Evolutionary conservation across 2,797 vertebrate genomes (phyloP), one percentile per base, ranked within the genome.

Genomic region (Caiman crocodilus): DNA sequence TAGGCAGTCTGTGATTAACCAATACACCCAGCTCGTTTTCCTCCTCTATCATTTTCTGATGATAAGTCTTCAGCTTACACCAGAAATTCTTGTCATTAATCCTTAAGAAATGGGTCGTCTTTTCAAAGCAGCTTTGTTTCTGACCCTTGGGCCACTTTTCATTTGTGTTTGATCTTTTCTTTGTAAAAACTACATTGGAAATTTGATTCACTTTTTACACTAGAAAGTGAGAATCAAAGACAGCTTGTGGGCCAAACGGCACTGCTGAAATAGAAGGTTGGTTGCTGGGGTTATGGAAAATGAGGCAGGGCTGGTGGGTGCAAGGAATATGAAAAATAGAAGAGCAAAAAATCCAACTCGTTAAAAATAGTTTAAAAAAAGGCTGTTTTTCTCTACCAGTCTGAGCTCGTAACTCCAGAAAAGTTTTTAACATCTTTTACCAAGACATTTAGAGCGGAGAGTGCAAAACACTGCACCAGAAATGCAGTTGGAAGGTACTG

Each of bases 21-120:
- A 75, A 79, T 63, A 76, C 13, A 50, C n/a, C 23, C 21, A 67
- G 75, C 42, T 50, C 42, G 42, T 92, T 93, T n/a, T n/a, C n/a
- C 42, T 85, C 63, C 91, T 93, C 18, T 16, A 14, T 82, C 42
- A 76, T 94, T 96, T 95, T 50, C 42, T 86, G 73, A 74, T 85
- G 88, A 5, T 78, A 23, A 83, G 56, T 18, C 25, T 77, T 5
- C 78, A 64, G 82, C 30, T 94, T 95, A 73, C 2, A 73, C 76
- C 85, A 82, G 9, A 21, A 5, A 56, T 84, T 56, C 2, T 93
- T 82, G 89, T 75, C 55, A 57, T 82, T 84, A 73, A 12, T 93
- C 26, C 42, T 57, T 23, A 4, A 88, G 57, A 55, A 73, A 65
- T 87, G 89, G 64, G 30, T 88, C 87, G 86, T 82, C 12, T 59